Percentiles rank a stretch among this genome's conserved stretches.
Evolutionary conservation across 2,113 vertebrate genomes (phyloP).

Genomic region (Empidonax traillii): DNA sequence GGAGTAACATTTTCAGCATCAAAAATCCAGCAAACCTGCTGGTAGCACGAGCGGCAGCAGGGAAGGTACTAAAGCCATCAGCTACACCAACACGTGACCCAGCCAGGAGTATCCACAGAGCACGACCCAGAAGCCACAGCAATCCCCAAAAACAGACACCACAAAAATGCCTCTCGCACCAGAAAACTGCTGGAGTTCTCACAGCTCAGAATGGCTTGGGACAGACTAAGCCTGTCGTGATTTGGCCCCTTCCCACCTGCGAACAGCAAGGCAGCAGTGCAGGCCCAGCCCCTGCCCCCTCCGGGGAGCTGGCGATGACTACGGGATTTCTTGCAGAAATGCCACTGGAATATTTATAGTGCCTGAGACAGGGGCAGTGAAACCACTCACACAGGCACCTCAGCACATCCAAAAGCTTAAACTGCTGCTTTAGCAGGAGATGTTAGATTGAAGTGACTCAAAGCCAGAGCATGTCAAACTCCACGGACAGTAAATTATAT

Average conservation of each 20-base stretch:
- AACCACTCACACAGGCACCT: neutral
- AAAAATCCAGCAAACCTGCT: neutral
- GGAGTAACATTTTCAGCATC: neutral
- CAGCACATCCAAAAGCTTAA: neutral
- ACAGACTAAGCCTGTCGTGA: accelerated
- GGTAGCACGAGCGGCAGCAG: neutral
- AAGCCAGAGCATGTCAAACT: neutral
- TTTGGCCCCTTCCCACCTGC: neutral
- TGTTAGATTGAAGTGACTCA: neutral
- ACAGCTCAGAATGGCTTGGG: accelerated
- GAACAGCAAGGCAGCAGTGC: neutral
- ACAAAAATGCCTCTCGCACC: accelerated
- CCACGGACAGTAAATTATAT: accelerated
- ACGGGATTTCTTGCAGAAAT: slow-evolving; percentile 39
- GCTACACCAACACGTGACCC: neutral
- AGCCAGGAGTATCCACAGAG: accelerated
- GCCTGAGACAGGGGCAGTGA: neutral
- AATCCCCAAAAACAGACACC: neutral
- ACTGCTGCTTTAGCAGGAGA: neutral
- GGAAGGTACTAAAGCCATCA: neutral
- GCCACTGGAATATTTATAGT: slow-evolving; percentile 42
- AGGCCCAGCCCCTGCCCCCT: neutral
- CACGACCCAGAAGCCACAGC: neutral
- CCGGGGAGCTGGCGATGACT: slow-evolving; percentile 37
- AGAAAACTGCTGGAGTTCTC: neutral